Percentiles rank a stretch among this genome's conserved stretches.
These are phyloP conservation scores for Nerophis ophidion DNA, from an alignment of 2,113 vertebrate genomes.

Conservation along the genomic window DNA sequence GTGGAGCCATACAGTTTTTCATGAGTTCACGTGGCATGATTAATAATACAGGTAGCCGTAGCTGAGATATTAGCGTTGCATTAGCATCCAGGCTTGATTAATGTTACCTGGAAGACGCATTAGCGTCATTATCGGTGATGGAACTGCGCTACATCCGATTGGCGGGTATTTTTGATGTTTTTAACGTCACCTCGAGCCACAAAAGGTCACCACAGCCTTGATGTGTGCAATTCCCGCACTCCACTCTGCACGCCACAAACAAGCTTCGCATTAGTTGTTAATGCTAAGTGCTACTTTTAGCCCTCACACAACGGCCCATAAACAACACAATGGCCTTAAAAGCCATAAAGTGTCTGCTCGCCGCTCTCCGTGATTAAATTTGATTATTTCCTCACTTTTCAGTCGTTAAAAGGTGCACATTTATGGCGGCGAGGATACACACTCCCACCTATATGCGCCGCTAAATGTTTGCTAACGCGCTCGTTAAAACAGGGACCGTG, in stretches of 20 bases:
- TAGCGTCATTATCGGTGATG: background rate
- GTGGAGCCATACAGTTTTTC: background rate
- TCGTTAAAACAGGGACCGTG: background rate
- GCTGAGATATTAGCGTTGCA: constrained; percentile 1
- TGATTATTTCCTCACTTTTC: background rate
- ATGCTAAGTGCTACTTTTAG: background rate
- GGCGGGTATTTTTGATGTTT: background rate
- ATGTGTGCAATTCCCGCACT: background rate
- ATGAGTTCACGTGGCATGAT: background rate
- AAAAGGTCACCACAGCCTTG: background rate
- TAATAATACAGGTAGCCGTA: background rate
- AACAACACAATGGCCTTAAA: background rate
- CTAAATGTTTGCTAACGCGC: background rate
- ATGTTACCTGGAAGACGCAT: background rate
- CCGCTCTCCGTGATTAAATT: background rate
- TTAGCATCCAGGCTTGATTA: constrained; percentile 1
- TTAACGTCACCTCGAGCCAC: background rate
- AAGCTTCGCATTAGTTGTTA: background rate
- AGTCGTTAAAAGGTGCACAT: background rate
- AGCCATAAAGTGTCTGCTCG: background rate
- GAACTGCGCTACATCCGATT: background rate
- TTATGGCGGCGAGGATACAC: background rate
- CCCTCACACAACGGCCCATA: background rate
- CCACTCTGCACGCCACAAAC: background rate
- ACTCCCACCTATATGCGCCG: background rate